Conservation (phyloP, 2,888 invertebrate species). For the Tenthredo distinguenda region DNA sequence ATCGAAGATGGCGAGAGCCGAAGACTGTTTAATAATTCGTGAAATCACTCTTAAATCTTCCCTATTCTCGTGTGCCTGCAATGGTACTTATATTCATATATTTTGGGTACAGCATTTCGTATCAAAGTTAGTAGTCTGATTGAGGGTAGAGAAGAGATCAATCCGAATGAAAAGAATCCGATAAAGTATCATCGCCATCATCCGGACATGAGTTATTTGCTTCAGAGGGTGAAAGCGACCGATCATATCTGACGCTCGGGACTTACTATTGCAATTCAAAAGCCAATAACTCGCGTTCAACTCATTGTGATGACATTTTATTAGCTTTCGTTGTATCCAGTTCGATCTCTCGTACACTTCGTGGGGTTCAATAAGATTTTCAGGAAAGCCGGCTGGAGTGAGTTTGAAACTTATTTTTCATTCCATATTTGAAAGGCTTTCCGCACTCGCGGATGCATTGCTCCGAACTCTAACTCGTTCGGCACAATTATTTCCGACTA, state of each 20-base stretch:
- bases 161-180: not conserved
- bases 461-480: not conserved
- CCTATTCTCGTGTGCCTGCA: not conserved
- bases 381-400: not conserved
- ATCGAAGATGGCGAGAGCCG: not conserved
- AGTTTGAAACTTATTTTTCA: not conserved
- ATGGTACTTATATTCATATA: not conserved
- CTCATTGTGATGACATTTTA: slow-evolving; percentile 22
- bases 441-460: not conserved
- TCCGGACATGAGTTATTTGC: slow-evolving; percentile 28
- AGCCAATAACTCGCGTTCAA: not conserved
- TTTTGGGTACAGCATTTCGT: not conserved
- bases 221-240: not conserved
- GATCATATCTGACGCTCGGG: slow-evolving; percentile 16
- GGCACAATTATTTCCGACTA: not conserved
- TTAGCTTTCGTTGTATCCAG: not conserved
- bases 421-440: not conserved
- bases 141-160: not conserved
- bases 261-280: slow-evolving; percentile 19
- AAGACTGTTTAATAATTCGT: not conserved
- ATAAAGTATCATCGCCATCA: slow-evolving; percentile 6
- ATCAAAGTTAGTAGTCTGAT: not conserved
- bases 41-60: not conserved
- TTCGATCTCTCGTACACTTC: slow-evolving; percentile 7
- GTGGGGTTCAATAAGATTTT: slow-evolving; percentile 8